Conservation (phyloP, 1,140 invertebrate genomes). For the Drosophila subobscura region DNA sequence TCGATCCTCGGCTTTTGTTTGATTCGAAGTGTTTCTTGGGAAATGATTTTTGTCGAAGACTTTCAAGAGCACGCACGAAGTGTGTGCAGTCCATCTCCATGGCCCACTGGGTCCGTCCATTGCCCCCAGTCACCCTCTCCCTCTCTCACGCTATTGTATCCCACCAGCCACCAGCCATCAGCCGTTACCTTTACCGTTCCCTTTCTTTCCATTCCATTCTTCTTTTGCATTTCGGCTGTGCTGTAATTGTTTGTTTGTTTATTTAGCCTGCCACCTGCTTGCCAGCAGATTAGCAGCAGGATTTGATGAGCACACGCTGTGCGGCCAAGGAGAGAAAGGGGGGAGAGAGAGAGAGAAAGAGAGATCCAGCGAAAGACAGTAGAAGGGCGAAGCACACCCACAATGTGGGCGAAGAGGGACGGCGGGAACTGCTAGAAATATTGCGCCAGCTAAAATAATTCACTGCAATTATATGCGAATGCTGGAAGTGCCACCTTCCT, state of each 20-base stretch:
- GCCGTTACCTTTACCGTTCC: no score
- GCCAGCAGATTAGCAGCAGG: slow-evolving; percentile 68
- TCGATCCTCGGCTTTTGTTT: no score
- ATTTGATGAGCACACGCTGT: slow-evolving; percentile 66
- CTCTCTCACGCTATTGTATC: slow-evolving; percentile 5
- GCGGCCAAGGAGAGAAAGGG: background rate
- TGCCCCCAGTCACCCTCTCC: slow-evolving; percentile 21
- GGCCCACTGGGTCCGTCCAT: slow-evolving; percentile 41
- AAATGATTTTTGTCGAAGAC: no score
- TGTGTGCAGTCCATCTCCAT: background rate
- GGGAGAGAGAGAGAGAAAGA: no score
- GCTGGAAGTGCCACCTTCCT: slow-evolving; percentile 12
- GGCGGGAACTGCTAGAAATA: slow-evolving; percentile 26
- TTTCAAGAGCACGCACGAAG: no score
- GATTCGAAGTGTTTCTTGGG: no score
- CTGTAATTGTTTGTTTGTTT: slow-evolving; percentile 76
- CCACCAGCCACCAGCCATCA: no score
- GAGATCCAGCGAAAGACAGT: background rate
- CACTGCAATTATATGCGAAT: slow-evolving; percentile 57
- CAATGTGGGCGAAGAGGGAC: background rate
- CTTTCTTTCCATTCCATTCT: slow-evolving; percentile 1
- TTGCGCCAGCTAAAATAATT: slow-evolving; percentile 49
- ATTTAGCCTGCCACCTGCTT: slow-evolving; percentile 63
- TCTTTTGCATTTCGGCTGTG: slow-evolving; percentile 35
- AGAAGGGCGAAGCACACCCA: slow-evolving; percentile 8